phyloP scores from a whole-genome alignment of 2,797 vertebrate species.

The Tauraco hartlaubi region DNA sequence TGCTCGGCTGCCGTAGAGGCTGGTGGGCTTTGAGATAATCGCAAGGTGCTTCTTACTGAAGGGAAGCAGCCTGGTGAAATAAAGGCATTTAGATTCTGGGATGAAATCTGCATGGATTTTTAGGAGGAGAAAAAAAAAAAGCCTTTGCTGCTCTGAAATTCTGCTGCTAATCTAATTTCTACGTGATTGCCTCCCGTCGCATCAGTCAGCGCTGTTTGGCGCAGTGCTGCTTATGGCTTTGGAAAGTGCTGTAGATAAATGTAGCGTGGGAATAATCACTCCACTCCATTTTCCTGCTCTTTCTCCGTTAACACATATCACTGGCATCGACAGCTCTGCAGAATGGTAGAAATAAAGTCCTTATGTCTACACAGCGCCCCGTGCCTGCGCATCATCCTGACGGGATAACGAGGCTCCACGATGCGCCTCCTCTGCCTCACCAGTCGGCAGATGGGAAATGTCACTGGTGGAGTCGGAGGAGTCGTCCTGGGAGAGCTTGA shows the following conservation, averaged over 20 bases:
- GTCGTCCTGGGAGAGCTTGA: neutral
- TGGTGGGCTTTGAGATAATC: neutral
- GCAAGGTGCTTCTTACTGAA: neutral
- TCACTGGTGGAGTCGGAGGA: neutral
- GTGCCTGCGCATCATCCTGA: neutral
- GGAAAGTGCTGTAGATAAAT: neutral
- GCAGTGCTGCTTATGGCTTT: constrained; percentile 21
- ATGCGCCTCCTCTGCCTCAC: neutral
- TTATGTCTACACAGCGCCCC: neutral
- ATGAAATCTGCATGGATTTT: neutral
- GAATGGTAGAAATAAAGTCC: neutral
- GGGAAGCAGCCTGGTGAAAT: neutral
- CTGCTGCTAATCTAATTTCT: neutral
- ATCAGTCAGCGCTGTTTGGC: neutral
- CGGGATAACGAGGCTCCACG: neutral
- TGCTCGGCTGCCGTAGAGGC: rapidly evolving
- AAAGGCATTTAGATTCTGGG: neutral
- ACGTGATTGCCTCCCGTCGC: neutral
- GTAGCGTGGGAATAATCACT: constrained; percentile 60
- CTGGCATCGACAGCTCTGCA: constrained; percentile 43
- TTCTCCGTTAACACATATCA: neutral
- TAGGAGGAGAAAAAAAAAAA: neutral
- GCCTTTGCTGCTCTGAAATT: neutral
- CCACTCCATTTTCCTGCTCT: neutral
- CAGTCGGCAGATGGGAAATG: rapidly evolving